Evolutionary conservation across 1,140 invertebrate genomes (phyloP), one percentile per base, ranked within the genome.

Genomic region (Aphelenchoides besseyi): DNA sequence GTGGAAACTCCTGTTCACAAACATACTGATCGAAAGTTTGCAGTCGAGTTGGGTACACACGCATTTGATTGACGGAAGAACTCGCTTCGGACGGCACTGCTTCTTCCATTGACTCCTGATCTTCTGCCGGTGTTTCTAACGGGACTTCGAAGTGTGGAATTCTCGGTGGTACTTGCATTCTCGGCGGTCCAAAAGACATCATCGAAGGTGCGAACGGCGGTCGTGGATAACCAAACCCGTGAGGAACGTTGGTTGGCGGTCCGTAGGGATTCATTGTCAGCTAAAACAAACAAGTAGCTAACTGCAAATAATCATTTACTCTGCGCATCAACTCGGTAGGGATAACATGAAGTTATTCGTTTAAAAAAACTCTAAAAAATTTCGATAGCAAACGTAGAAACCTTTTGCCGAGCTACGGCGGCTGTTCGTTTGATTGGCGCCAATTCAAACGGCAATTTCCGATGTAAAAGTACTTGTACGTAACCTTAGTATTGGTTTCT

Each of bases 11-110:
- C 35, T 68, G 30, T 62, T 79, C 72, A 26, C 68, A 67, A 1
- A 78, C 32, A 29, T 70, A 78, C 12, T 62, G 79, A 67, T 78
- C 76, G 53, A 78, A 78, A 2, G 78, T 55, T 33, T 74, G 78
- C 18, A 78, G 76, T 9, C 74, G 73, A 2, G 67, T 28, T 1
- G 52, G 12, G 30, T 26, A 48, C 2, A 32, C 12, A 68, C 28
- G 70, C 2, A 23, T n/a, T n/a, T 23, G 61, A 29, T 66, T 8
- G 63, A 23, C 1, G 16, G 68, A n/a, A 23, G 30, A n/a, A 1
- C 3, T 9, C n/a, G n/a, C 18, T 48, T 48, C 41, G 41, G 41
- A 23, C 41, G 41, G 41, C 41, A 16, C 41, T 23, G 23, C 41
- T 48, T 48, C 12, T 48, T 48, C 41, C 41, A 16, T 48, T 23